These are phyloP conservation scores for Sandelia bainsii DNA, from an alignment of 2,797 vertebrate species.

Conservation along the genomic window DNA sequence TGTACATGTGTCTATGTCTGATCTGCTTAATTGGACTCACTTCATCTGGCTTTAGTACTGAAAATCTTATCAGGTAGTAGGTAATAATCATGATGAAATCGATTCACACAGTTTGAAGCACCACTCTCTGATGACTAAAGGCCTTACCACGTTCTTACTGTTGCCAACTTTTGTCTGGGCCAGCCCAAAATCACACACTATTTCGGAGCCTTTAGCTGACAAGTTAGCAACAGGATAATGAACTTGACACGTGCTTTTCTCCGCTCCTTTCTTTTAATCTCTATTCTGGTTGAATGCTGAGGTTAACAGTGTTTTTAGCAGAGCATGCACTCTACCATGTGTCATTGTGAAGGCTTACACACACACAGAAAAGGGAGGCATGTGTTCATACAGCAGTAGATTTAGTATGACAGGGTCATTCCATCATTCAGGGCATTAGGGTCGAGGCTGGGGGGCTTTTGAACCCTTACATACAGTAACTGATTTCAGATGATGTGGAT, in stretches of 20 bases:
- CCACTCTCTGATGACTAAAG: too few relatives aligned
- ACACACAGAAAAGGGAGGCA: background rate
- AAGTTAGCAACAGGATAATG: background rate
- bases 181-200: background rate
- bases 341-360: constrained; percentile 35
- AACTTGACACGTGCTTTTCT: background rate
- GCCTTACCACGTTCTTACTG: too few relatives aligned
- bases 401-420: constrained; percentile 73
- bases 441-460: background rate
- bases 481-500: background rate
- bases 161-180: too few relatives aligned
- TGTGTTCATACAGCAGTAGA: constrained; percentile 51
- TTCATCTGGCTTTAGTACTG: too few relatives aligned
- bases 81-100: too few relatives aligned
- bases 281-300: constrained; percentile 33
- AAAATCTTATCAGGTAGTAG: too few relatives aligned
- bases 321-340: constrained; percentile 25
- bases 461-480: background rate
- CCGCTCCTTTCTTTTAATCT: background rate
- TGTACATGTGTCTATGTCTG: too few relatives aligned
- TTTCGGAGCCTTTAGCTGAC: background rate
- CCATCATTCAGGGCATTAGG: constrained; percentile 65
- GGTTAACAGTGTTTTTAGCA: constrained; percentile 47
- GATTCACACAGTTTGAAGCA: too few relatives aligned
- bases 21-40: too few relatives aligned